phyloP scores from a whole-genome alignment of 2,113 vertebrate species.

The Silurus asotus region DNA sequence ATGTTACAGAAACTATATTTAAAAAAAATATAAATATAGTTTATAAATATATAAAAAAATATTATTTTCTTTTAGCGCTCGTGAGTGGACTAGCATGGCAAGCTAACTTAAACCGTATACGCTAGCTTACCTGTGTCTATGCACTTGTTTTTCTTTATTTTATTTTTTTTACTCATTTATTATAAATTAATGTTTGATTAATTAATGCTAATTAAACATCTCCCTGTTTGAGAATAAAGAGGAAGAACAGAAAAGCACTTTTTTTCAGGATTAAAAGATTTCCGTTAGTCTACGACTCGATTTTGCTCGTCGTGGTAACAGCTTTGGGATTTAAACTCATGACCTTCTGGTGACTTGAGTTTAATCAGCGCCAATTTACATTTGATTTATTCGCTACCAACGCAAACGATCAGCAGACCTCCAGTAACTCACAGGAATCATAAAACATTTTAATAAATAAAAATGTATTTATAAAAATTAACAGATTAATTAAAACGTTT shows the following conservation, averaged over 20 bases:
- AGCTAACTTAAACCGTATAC: neutral
- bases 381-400: neutral
- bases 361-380: neutral
- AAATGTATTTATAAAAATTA: neutral
- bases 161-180: constrained; percentile 10
- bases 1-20: neutral
- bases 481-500: neutral
- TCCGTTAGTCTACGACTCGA: neutral
- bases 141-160: constrained; percentile 1
- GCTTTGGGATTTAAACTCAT: neutral
- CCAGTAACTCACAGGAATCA: neutral
- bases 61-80: neutral
- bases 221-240: neutral
- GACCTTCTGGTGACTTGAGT: neutral
- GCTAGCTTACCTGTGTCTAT: neutral
- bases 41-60: neutral
- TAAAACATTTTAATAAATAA: neutral
- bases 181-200: too few species aligned
- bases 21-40: too few species aligned
- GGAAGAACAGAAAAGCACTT: neutral
- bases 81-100: neutral
- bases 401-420: neutral
- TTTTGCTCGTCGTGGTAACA: neutral
- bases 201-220: too few species aligned
- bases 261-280: neutral